Evolutionary conservation across 2,113 vertebrate species (phyloP), one percentile per base, ranked within the genome.

Genomic region (Platichthys flesus): DNA sequence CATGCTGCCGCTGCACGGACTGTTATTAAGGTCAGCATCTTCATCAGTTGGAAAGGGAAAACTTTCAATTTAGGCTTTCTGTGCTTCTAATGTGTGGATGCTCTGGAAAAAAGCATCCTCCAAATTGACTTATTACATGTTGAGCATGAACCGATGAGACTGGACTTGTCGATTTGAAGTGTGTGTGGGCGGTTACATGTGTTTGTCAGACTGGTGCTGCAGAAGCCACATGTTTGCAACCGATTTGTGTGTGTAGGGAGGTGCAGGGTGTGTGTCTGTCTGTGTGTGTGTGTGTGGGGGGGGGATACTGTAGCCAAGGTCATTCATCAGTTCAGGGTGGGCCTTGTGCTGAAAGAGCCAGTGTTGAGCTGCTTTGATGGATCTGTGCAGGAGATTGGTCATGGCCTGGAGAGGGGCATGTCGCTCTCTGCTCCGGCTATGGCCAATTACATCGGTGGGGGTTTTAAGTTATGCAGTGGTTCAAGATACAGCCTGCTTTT

Each of bases 341-440:
- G 83, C 65, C 58, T 55, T 21, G 26, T 47, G 59, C 69, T 88
- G 70, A 85, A 87, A 80, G 75, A 56, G 35, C 74, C 72, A 69
- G 82, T 89, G 87, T 88, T 90, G 80, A 88, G 49, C 64, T 31
- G 64, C 82, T 74, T 61, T 93, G 92, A 91, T 91, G 87, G 89
- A 92, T 93, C 87, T 84, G 66, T 77, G 80, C 60, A 86, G 69
- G 62, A 87, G 85, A 88, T 91, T 90, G 86, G 87, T 87, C 74
- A 77, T 73, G 85, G 89, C 89, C 78, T 72, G 80, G 26, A 78
- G 67, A 77, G 83, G 68, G 78, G 37, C 66, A 66, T 52, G 72
- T 54, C 8, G 31, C 55, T 57, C 79, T 45, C 59, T 60, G 64
- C 58, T 73, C 62, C 9, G 60, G 28, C 45, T 85, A 52, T 69